phyloP scores from a whole-genome alignment of 2,888 invertebrate species.

The Pemphredon lugubris region DNA sequence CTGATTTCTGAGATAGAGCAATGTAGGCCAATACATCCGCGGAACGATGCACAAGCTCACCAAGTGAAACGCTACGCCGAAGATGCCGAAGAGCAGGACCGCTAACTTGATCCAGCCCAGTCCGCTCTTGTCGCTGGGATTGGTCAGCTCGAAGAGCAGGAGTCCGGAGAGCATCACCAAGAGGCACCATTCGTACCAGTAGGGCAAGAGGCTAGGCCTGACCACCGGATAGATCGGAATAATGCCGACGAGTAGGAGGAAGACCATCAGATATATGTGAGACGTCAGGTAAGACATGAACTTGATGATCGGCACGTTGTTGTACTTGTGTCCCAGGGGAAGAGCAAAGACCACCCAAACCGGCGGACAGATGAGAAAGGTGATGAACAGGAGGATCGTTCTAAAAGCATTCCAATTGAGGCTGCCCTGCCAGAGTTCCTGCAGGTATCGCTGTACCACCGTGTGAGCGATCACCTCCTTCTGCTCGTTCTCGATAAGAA shows the following conservation, averaged over 20 bases:
- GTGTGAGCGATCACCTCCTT: slow-evolving; percentile 99
- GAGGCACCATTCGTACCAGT: slow-evolving; percentile 98
- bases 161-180: slow-evolving; percentile 97
- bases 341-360: slow-evolving; percentile 98
- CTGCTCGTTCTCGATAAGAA: slow-evolving; percentile 98
- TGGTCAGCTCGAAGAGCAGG: slow-evolving; percentile 97
- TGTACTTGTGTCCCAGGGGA: slow-evolving; percentile 96
- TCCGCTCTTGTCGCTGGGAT: slow-evolving; percentile 98
- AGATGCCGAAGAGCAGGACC: slow-evolving; percentile 92
- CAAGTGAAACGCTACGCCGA: slow-evolving; percentile 94
- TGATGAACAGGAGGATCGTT: slow-evolving; percentile 95
- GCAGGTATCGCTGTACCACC: slow-evolving; percentile 96
- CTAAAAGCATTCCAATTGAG: slow-evolving; percentile 98
- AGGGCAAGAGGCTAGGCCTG: slow-evolving; percentile 90
- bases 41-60: slow-evolving; percentile 87
- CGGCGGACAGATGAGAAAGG: slow-evolving; percentile 96
- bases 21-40: slow-evolving; percentile 89
- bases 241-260: slow-evolving; percentile 94
- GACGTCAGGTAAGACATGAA: slow-evolving; percentile 99
- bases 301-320: slow-evolving; percentile 99
- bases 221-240: slow-evolving; percentile 93
- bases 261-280: slow-evolving; percentile 97
- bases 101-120: slow-evolving; percentile 96
- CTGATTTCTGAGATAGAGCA: slow-evolving; percentile 98
- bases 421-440: slow-evolving; percentile 99